Evolutionary conservation across 2,888 invertebrate species (phyloP).

Genomic region (Eretmocerus hayati): DNA sequence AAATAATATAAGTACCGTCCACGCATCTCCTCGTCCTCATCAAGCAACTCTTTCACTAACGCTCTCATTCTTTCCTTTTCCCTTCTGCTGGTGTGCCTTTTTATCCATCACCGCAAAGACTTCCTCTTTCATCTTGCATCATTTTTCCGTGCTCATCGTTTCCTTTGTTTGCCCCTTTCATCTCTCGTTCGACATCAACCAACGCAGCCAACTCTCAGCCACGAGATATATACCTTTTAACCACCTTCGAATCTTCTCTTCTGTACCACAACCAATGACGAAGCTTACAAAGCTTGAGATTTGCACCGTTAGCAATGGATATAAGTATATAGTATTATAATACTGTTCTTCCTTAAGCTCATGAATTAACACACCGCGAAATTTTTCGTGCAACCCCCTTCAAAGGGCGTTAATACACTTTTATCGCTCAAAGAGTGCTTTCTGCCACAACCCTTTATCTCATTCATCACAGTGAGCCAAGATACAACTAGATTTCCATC

Average conservation of each 20-base stretch:
- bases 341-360: neutral
- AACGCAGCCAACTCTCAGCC: no score
- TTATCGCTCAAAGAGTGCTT: neutral
- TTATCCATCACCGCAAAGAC: slow-evolving; percentile 16
- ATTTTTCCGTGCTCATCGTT: slow-evolving; percentile 10
- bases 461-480: neutral
- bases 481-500: no score
- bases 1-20: slow-evolving; percentile 28
- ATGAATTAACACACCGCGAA: neutral
- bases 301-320: no score
- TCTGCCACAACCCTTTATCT: neutral
- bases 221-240: no score
- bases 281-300: no score
- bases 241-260: no score
- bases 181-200: slow-evolving; percentile 3
- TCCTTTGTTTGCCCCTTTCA: slow-evolving; percentile 15
- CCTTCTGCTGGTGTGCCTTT: slow-evolving; percentile 14
- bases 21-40: neutral
- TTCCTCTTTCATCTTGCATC: slow-evolving; percentile 14
- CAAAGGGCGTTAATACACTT: slow-evolving; percentile 7
- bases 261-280: no score
- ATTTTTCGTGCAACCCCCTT: neutral
- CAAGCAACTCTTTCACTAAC: slow-evolving; percentile 4
- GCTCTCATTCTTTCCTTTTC: no score
- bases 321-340: no score